Conservation (phyloP, 2,113 vertebrate species). For the Leptobrachium ailaonicum region DNA sequence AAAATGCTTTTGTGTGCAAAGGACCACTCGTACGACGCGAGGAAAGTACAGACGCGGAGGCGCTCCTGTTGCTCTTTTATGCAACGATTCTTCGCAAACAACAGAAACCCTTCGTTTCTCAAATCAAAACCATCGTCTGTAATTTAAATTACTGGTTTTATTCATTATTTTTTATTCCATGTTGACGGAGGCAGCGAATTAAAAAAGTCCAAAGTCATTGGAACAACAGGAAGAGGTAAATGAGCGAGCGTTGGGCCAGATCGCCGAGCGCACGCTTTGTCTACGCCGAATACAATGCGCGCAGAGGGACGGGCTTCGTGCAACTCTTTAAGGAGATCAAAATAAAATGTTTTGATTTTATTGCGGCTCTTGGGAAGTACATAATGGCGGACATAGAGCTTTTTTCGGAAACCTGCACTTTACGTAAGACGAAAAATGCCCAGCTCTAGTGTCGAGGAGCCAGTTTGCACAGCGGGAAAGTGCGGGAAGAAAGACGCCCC, state of each 20-base stretch:
- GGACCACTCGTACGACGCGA: background rate
- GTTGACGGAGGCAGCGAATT: constrained; percentile 6
- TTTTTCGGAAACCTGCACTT: background rate
- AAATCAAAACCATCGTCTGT: background rate
- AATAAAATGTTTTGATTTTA: constrained; percentile 14
- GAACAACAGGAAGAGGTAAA: background rate
- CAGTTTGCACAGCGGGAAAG: constrained; percentile 12
- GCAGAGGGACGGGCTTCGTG: background rate
- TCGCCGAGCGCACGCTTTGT: background rate
- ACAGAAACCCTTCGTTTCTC: constrained; percentile 22
- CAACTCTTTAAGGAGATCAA: background rate
- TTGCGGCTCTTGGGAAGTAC: background rate
- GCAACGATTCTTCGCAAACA: background rate
- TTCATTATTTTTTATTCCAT: background rate
- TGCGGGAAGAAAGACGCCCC: background rate
- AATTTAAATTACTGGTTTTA: constrained; percentile 9
- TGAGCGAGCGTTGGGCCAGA: background rate
- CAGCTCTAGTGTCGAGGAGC: background rate
- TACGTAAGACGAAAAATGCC: background rate
- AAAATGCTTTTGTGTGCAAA: constrained; percentile 7
- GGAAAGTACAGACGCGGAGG: background rate
- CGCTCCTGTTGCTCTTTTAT: constrained; percentile 11
- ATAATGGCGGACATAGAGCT: background rate
- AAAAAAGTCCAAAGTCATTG: constrained; percentile 10
- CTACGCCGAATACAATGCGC: background rate